These are phyloP conservation scores for Actenoides lindsayi DNA, from an alignment of 2,113 vertebrate genomes.

Conservation along the genomic window DNA sequence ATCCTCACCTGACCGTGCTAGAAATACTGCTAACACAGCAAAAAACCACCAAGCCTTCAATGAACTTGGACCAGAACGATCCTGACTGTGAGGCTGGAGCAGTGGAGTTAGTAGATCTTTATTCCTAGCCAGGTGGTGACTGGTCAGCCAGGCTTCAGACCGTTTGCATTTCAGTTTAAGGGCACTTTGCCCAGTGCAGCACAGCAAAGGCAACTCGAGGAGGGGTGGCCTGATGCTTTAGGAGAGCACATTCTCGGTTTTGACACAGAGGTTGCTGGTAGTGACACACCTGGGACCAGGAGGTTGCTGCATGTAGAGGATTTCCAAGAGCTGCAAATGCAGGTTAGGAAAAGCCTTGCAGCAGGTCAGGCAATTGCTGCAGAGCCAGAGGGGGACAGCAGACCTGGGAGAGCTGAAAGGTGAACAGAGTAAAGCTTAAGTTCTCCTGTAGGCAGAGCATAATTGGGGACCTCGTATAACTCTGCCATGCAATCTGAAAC, in stretches of 20 bases:
- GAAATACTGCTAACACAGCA: neutral
- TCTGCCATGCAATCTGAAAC: neutral
- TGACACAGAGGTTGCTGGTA: neutral
- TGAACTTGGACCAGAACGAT: neutral
- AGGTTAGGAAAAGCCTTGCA: neutral
- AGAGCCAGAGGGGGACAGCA: neutral
- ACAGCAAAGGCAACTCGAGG: neutral
- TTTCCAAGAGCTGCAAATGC: neutral
- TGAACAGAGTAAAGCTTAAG: neutral
- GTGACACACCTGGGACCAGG: fast-evolving
- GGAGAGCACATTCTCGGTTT: neutral
- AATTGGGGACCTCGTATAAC: neutral
- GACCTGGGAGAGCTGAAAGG: neutral
- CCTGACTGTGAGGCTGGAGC: neutral
- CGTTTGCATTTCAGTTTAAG: neutral
- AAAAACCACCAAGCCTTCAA: neutral
- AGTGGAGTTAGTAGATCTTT: neutral
- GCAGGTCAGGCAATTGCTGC: neutral
- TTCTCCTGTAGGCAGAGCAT: neutral
- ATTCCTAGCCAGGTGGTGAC: neutral
- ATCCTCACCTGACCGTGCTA: neutral
- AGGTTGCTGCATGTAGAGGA: neutral
- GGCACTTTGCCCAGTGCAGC: neutral
- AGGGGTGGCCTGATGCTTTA: neutral
- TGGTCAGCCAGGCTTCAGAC: neutral